Percentiles rank a stretch among this genome's conserved stretches.
These are phyloP conservation scores for Cenopis cana DNA, from an alignment of 2,888 invertebrate genomes.

Conservation along the genomic window DNA sequence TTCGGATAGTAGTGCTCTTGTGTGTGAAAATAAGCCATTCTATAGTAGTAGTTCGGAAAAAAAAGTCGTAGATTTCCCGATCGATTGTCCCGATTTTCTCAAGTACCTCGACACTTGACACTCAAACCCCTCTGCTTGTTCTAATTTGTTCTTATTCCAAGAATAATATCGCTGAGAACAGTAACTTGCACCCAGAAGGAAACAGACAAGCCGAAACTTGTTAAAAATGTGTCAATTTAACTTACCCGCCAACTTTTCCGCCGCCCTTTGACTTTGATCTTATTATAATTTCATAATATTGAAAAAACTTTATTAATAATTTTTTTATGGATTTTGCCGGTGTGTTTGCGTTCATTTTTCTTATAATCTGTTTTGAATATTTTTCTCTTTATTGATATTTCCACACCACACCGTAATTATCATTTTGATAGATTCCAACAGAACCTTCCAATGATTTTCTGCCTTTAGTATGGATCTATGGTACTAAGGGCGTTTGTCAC, in stretches of 20 bases:
- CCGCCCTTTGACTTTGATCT: slow-evolving; percentile 62
- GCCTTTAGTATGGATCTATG: too few relatives aligned
- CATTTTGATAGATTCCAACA: background rate
- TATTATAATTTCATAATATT: slow-evolving; percentile 57
- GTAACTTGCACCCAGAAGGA: slow-evolving; percentile 22
- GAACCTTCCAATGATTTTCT: too few relatives aligned
- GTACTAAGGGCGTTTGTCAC: too few relatives aligned
- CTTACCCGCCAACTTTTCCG: slow-evolving; percentile 59
- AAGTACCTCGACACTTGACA: too few relatives aligned
- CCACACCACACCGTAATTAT: background rate
- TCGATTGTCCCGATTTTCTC: too few relatives aligned
- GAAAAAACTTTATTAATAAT: slow-evolving; percentile 44
- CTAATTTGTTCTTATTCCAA: too few relatives aligned
- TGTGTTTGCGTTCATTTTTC: slow-evolving; percentile 21
- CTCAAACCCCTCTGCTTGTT: background rate
- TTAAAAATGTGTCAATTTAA: slow-evolving; percentile 75
- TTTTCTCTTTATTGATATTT: background rate
- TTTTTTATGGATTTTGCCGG: slow-evolving; percentile 29
- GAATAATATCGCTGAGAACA: slow-evolving; percentile 3
- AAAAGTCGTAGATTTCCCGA: too few relatives aligned
- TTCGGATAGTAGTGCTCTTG: too few relatives aligned
- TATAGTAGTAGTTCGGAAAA: too few relatives aligned
- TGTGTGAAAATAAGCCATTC: too few relatives aligned
- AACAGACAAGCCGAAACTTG: slow-evolving; percentile 57
- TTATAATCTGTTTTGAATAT: slow-evolving; percentile 21